Evolutionary conservation across 2,888 invertebrate genomes (phyloP).

Genomic region (Eristalinus sepulchralis): DNA sequence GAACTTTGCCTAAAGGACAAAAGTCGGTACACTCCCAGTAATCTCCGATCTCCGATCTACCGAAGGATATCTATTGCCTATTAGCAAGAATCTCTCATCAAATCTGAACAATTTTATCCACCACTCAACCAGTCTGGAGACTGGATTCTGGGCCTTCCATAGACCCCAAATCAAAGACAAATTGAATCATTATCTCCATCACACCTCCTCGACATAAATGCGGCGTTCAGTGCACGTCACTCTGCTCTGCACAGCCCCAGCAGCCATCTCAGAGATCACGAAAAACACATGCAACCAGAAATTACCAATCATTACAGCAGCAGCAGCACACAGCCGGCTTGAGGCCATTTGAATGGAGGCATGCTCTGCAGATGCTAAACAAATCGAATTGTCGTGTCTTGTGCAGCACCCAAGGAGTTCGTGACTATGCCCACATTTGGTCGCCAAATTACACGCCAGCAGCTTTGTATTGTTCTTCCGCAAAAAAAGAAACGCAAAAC

Average conservation of each 20-base stretch:
- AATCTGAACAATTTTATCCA: background rate
- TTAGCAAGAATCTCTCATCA: background rate
- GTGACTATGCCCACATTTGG: conserved; percentile 41
- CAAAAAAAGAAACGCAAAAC: conserved; percentile 43
- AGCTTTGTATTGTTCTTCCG: conserved; percentile 40
- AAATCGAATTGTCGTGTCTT: conserved; percentile 51
- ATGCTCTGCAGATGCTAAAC: background rate
- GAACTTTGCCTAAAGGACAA: no score
- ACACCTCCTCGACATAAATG: background rate
- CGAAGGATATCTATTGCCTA: background rate
- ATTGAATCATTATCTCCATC: background rate
- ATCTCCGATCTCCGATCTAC: background rate
- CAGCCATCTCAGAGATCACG: conserved; percentile 10
- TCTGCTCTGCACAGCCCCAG: background rate
- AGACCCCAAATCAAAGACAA: background rate
- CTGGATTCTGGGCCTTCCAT: background rate
- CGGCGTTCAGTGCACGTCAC: background rate
- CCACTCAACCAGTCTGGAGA: background rate
- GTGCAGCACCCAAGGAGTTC: conserved; percentile 30
- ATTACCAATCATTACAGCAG: conserved; percentile 19
- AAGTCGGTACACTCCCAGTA: no score
- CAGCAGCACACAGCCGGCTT: background rate
- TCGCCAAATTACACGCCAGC: conserved; percentile 26
- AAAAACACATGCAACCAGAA: conserved; percentile 3
- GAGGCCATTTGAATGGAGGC: conserved; percentile 4